Evolutionary conservation across 2,888 invertebrate genomes (phyloP).

Genomic region (Hirtodrosophila confusa): DNA sequence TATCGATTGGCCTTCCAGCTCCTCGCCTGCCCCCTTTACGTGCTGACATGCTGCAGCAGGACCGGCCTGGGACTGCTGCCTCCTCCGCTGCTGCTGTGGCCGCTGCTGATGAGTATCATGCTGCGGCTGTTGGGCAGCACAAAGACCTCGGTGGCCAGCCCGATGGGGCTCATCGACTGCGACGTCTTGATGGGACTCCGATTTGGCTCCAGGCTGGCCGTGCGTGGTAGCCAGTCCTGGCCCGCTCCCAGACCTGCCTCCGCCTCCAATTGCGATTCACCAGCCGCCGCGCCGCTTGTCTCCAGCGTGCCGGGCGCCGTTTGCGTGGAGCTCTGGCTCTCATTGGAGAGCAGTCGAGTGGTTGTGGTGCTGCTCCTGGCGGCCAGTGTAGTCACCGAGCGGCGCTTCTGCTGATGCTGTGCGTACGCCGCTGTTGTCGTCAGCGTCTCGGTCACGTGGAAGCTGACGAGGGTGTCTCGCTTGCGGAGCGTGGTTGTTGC

Average conservation of each 20-base stretch:
- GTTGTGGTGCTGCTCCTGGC: conserved; percentile 43
- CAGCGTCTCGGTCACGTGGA: conserved; percentile 74
- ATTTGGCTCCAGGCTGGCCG: conserved; percentile 72
- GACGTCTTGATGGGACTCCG: conserved; percentile 82
- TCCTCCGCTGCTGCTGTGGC: conserved; percentile 17
- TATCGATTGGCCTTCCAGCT: conserved; percentile 13
- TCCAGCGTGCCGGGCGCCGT: conserved; percentile 62
- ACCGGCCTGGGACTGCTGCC: conserved; percentile 53
- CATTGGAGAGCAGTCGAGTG: conserved; percentile 54
- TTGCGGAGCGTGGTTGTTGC: conserved; percentile 72
- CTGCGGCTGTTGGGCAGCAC: conserved; percentile 83
- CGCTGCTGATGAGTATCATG: conserved; percentile 80
- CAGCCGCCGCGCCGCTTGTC: conserved; percentile 3
- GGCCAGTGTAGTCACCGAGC: conserved; percentile 64
- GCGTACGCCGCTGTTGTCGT: conserved; percentile 39
- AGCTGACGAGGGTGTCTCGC: conserved; percentile 76
- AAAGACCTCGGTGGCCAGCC: conserved; percentile 71
- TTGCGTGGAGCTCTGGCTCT: conserved; percentile 62
- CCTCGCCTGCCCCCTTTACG: conserved; percentile 38
- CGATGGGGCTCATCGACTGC: conserved; percentile 82
- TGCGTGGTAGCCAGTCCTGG: conserved; percentile 72
- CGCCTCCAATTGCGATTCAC: not conserved
- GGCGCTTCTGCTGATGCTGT: conserved; percentile 52
- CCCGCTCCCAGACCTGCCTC: not conserved
- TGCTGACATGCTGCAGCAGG: conserved; percentile 77